Evolutionary conservation across 1,140 invertebrate species (phyloP).

Genomic region (Trypoxylus dichotomus): DNA sequence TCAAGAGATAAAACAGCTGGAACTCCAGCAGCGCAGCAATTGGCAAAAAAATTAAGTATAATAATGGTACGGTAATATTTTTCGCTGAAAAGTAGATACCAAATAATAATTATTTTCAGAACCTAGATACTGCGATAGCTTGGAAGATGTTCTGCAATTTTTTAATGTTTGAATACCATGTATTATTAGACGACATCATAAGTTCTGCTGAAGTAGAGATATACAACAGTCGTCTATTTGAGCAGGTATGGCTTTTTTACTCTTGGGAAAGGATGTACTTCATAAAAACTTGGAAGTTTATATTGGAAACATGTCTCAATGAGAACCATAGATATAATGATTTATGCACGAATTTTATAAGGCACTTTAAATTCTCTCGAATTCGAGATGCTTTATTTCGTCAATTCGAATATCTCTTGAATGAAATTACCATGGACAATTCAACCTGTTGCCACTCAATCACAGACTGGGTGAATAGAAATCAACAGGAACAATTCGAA

Average conservation of each 20-base stretch:
- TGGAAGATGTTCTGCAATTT: slow-evolving; percentile 30
- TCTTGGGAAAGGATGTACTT: slow-evolving; percentile 25
- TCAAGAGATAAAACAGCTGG: too few relatives aligned
- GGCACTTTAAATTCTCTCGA: not conserved
- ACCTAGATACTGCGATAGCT: not conserved
- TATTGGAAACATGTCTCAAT: not conserved
- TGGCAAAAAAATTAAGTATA: not conserved
- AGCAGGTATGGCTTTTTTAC: slow-evolving; percentile 24
- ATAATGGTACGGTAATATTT: not conserved
- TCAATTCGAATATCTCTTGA: not conserved
- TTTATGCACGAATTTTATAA: not conserved
- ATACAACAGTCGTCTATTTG: not conserved
- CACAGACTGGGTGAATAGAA: slow-evolving; percentile 26
- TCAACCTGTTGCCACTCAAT: not conserved
- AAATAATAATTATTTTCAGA: slow-evolving; percentile 13
- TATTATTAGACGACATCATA: slow-evolving; percentile 1
- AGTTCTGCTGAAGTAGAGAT: not conserved
- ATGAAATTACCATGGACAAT: not conserved
- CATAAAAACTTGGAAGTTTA: slow-evolving; percentile 16
- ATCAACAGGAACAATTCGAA: slow-evolving; percentile 17
- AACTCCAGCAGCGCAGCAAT: not conserved
- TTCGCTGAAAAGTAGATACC: not conserved
- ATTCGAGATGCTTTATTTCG: not conserved
- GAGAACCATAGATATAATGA: not conserved
- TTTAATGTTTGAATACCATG: slow-evolving; percentile 30